Base-by-base conservation (phyloP, 2,888 invertebrate genomes). In the Diarsia mendica region DNA sequence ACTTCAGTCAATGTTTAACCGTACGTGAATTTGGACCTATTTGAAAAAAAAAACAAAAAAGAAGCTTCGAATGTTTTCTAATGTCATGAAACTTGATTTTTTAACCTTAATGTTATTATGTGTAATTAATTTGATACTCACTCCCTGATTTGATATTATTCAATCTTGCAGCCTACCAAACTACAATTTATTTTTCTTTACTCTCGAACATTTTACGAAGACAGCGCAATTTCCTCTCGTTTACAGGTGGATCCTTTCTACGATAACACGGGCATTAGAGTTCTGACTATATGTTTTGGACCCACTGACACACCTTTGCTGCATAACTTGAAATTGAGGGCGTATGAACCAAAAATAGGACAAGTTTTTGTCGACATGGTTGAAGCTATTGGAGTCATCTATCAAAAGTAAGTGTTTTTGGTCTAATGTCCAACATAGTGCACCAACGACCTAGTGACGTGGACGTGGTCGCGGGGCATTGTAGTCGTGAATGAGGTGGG, bases 271-370 rank as follows among this genome's bases (percentile, higher is more conserved):
- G 90, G 89, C 5, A 74, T 92, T 18, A 87, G 93, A 66, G 71
- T 92, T 10, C 67, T 92, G 61, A 88, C 89, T 3, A 83, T 93
- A 1, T 92, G 92, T 58, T 87, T 88, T 20, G 91, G 91, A 48
- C 68, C 90, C 0, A 93, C 93, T 2, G 87, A 89, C 9, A 93
- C 93, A 10, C 83, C 89, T 13, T 69, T 93, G 61, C 20, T 93
- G 4, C 75, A 87, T 0, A 86, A 89, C 48, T 77, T 91, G n/a
- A 83, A 85, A 64, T 33, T 58, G 13, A 89, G 85, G 46, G 28
- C 75, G 6, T 88, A 89, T 67, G 84, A 90, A 3, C 67, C 77
- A 13, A 80, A 79, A 49, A 49, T 82, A 0, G 89, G 88, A 23
- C 46, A 73, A 46, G 10, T 8, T 8, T 76, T 88, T 11, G 63